phyloP scores from a whole-genome alignment of 2,888 invertebrate genomes.

The Deroplatys truncata region DNA sequence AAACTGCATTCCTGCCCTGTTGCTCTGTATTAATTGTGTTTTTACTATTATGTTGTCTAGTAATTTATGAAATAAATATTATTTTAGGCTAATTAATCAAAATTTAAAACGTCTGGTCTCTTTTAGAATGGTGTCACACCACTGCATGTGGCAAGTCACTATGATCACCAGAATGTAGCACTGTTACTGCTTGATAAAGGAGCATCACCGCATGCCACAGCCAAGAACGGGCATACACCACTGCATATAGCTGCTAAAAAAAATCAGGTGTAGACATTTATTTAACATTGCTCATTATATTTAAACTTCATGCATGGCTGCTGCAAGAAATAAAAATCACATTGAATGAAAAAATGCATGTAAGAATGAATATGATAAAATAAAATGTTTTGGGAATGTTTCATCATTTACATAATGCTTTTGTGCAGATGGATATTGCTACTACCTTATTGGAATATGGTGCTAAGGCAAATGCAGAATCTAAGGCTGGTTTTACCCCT shows the following conservation, averaged over 20 bases:
- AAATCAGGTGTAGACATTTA: conserved; percentile 63
- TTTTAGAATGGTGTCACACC: conserved; percentile 86
- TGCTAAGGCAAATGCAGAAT: conserved; percentile 87
- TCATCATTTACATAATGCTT: not conserved
- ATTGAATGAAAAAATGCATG: not conserved
- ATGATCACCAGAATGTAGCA: conserved; percentile 90
- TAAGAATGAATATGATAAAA: not conserved
- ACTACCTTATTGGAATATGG: conserved; percentile 89
- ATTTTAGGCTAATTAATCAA: no score
- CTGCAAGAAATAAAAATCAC: not conserved
- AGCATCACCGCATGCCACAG: conserved; percentile 88
- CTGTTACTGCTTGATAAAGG: conserved; percentile 85
- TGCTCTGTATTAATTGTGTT: no score
- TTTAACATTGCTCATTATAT: not conserved
- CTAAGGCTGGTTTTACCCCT: conserved; percentile 94
- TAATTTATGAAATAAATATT: no score
- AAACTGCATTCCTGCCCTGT: no score
- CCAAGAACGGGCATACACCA: conserved; percentile 97
- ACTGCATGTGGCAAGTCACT: conserved; percentile 94
- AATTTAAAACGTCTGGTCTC: not conserved
- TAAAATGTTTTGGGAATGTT: no score
- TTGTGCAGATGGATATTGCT: conserved; percentile 80
- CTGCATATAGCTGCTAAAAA: conserved; percentile 97
- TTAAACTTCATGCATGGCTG: not conserved
- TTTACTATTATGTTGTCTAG: no score